A percentile compares a stretch with the other conserved stretches of the same genome.
Evolutionary conservation across 2,113 vertebrate genomes (phyloP).

Genomic region (Saguinus midas): DNA sequence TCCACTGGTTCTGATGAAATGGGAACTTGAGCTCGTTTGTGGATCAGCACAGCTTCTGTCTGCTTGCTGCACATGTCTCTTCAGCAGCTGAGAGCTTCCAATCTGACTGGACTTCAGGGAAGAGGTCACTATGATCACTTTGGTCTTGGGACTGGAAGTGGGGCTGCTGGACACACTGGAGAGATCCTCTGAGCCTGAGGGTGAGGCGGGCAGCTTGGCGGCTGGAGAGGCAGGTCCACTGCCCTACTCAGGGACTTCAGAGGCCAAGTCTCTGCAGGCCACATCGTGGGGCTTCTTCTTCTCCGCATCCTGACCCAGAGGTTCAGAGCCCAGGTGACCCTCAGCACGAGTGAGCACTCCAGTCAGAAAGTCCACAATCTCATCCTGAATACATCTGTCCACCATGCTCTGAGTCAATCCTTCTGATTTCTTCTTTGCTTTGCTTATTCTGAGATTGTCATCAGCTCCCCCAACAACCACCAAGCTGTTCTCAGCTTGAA

Average conservation of each 20-base stretch:
- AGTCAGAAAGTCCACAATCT: conserved; percentile 95
- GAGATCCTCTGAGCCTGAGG: conserved; percentile 96
- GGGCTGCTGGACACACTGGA: conserved; percentile 98
- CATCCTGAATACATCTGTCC: conserved; percentile 98
- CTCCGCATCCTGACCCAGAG: conserved; percentile 94
- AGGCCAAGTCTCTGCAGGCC: conserved; percentile 90
- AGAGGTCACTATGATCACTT: conserved; percentile 88
- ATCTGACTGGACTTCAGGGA: conserved; percentile 92
- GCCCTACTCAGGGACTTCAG: conserved; percentile 89
- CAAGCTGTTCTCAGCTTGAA: conserved; percentile 96
- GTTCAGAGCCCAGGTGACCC: conserved; percentile 88
- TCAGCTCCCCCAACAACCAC: conserved; percentile 97
- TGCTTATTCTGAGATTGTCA: conserved; percentile 96
- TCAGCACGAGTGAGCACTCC: conserved; percentile 92
- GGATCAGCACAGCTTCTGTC: conserved; percentile 88
- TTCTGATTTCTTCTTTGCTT: conserved; percentile 95
- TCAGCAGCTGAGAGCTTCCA: conserved; percentile 90
- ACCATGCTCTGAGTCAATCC: conserved; percentile 98
- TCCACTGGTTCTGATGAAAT: conserved; percentile 91
- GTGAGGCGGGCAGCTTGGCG: conserved; percentile 90
- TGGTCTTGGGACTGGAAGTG: conserved; percentile 96
- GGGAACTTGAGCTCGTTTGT: conserved; percentile 95
- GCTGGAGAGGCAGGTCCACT: conserved; percentile 91
- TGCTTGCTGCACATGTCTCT: conserved; percentile 93
- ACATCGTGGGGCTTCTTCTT: conserved; percentile 87